Conservation (phyloP, 2,113 vertebrate genomes). For the Paracyprichromis sp. region DNA sequence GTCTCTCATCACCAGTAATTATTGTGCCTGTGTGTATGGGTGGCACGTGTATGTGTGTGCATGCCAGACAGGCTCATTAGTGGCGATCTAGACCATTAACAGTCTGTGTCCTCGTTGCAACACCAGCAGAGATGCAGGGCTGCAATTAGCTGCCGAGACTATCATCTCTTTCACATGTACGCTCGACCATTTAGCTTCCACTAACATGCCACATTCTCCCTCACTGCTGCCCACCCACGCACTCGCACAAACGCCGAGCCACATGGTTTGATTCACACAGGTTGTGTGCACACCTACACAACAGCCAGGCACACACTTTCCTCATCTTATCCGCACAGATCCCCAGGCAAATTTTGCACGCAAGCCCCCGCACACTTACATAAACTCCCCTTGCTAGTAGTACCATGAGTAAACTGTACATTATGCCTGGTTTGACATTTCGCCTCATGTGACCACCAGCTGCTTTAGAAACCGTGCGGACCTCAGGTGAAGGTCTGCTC, state of each 20-base stretch:
- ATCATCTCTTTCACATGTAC: conserved; percentile 7
- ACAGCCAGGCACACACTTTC: not conserved
- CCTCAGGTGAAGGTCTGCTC: not conserved
- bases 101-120: conserved; percentile 16
- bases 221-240: not conserved
- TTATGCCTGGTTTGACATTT: not conserved
- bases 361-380: not conserved
- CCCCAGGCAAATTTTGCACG: not conserved
- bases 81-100: conserved; percentile 46
- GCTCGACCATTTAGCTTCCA: conserved; percentile 3
- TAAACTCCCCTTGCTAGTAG: not conserved
- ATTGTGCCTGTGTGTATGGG: not conserved
- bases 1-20: conserved; percentile 54
- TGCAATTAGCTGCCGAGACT: conserved; percentile 46
- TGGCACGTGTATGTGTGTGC: not conserved
- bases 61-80: conserved; percentile 53
- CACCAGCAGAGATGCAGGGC: conserved; percentile 5
- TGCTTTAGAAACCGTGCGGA: not conserved
- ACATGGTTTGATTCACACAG: conserved; percentile 29
- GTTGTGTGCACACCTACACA: conserved; percentile 20
- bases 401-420: not conserved
- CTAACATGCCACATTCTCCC: not conserved
- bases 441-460: not conserved
- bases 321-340: not conserved
- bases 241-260: not conserved